phyloP scores from a whole-genome alignment of 2,113 vertebrate genomes.

The Circaetus gallicus region DNA sequence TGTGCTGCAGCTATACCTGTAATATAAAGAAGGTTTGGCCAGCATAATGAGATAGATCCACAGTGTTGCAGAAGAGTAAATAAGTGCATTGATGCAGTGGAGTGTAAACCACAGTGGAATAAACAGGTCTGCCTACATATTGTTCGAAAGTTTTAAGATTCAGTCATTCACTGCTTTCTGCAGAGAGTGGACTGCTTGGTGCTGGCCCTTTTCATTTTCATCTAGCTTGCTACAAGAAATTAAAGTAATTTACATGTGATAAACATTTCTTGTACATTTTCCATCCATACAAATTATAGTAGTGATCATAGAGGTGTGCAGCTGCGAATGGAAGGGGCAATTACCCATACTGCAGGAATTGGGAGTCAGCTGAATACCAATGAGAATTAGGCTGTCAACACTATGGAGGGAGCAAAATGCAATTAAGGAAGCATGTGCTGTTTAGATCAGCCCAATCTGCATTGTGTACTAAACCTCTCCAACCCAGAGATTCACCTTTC shows the following conservation, averaged over 20 bases:
- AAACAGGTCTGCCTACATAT: background rate
- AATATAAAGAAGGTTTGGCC: background rate
- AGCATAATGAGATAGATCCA: background rate
- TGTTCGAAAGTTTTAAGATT: background rate
- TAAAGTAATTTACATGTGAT: background rate
- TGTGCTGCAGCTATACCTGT: background rate
- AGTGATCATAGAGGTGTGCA: background rate
- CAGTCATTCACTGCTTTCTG: background rate
- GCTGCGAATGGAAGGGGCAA: background rate
- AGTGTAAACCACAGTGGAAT: background rate
- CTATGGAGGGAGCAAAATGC: background rate
- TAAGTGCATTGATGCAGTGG: background rate
- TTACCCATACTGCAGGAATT: background rate
- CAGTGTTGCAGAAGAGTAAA: background rate
- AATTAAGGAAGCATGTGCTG: background rate
- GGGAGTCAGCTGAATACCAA: background rate
- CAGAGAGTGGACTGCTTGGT: background rate
- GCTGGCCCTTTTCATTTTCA: background rate
- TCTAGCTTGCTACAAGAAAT: background rate
- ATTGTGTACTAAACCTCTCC: background rate
- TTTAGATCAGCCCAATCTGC: background rate
- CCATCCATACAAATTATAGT: background rate
- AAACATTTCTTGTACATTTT: background rate
- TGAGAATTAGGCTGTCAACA: background rate
- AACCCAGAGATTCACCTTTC: background rate